These are phyloP conservation scores for Labroides dimidiatus DNA, from an alignment of 2,797 vertebrate species.

Conservation along the genomic window DNA sequence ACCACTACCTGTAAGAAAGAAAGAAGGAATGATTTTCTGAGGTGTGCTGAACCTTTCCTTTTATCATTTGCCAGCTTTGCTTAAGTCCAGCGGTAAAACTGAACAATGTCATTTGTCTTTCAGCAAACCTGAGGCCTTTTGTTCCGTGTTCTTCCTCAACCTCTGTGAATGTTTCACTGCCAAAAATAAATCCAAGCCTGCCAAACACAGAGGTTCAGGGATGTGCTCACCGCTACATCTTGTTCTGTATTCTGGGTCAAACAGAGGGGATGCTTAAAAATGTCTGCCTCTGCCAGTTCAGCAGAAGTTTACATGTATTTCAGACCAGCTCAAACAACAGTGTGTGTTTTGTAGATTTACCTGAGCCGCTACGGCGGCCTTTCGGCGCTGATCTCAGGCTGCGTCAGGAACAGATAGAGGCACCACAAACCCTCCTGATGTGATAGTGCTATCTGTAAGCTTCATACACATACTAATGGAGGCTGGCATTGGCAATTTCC, in stretches of 20 bases:
- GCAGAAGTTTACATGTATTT: not conserved
- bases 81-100: not conserved
- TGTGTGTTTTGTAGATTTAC: conserved; percentile 7
- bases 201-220: conserved; percentile 16
- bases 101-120: conserved; percentile 19
- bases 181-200: conserved; percentile 32
- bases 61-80: not conserved
- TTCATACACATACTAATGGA: conserved; percentile 75
- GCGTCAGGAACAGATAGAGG: conserved; percentile 13
- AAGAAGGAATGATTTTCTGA: not conserved
- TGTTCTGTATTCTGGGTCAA: conserved; percentile 17
- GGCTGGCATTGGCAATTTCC: conserved; percentile 74
- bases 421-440: conserved; percentile 50
- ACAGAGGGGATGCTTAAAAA: not conserved
- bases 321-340: not conserved
- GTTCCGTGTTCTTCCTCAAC: conserved; percentile 12
- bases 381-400: conserved; percentile 1
- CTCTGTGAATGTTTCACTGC: conserved; percentile 28
- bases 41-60: conserved; percentile 6
- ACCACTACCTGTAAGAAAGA: not conserved
- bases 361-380: conserved; percentile 2
- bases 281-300: conserved; percentile 13
- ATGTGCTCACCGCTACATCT: not conserved
- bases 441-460: conserved; percentile 65
- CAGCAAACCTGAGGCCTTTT: conserved; percentile 8